Conservation (phyloP, 2,113 vertebrate species). For the Neodontobutis hainanensis region DNA sequence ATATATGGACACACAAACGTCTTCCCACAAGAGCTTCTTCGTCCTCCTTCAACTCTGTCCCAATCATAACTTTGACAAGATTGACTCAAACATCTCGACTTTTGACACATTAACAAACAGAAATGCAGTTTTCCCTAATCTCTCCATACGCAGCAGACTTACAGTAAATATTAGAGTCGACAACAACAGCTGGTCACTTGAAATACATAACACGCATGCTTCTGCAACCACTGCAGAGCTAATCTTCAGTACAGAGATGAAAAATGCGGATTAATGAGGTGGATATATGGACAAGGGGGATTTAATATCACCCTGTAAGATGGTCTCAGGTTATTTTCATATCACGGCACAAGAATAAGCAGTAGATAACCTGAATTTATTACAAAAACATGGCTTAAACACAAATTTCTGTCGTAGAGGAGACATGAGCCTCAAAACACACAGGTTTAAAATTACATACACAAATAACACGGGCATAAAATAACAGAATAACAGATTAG, state of each 20-base stretch:
- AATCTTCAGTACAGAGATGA: constrained; percentile 60
- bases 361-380: constrained; percentile 37
- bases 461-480: not conserved
- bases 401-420: not conserved
- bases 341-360: constrained; percentile 35
- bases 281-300: constrained; percentile 33
- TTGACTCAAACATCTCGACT: constrained; percentile 52
- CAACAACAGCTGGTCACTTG: constrained; percentile 65
- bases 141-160: constrained; percentile 5
- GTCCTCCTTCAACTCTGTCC: constrained; percentile 13
- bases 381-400: constrained; percentile 22
- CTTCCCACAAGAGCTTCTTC: not conserved
- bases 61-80: constrained; percentile 56
- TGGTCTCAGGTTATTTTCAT: constrained; percentile 38
- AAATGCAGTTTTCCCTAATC: constrained; percentile 23
- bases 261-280: constrained; percentile 59
- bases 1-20: not conserved
- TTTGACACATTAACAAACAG: constrained; percentile 33
- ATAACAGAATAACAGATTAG: not conserved
- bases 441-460: not conserved
- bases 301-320: constrained; percentile 42
- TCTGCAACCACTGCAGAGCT: constrained; percentile 52
- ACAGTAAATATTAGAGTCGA: constrained; percentile 9
- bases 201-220: constrained; percentile 59
- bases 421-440: not conserved